Evolutionary conservation across 2,113 vertebrate genomes (phyloP).

Genomic region (Cebidichthys violaceus): DNA sequence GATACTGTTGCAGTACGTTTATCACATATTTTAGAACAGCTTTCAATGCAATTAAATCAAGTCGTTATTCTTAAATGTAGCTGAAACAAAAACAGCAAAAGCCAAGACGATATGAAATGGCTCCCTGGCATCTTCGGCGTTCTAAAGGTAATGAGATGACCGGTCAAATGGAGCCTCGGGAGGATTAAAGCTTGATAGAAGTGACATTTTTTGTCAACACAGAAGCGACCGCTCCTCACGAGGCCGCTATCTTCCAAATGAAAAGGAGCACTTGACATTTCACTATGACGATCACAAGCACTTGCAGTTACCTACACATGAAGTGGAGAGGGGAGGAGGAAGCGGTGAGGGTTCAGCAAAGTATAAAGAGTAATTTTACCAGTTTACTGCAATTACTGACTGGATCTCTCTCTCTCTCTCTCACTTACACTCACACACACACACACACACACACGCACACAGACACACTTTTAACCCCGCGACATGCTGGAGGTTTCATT

Average conservation of each 20-base stretch:
- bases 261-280: constrained; percentile 62
- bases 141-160: constrained; percentile 11
- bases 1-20: background rate
- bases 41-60: background rate
- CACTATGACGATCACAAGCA: constrained; percentile 3
- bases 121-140: background rate
- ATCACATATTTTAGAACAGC: background rate
- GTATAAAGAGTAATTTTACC: background rate
- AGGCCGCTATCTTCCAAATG: constrained; percentile 17
- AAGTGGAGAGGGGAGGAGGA: background rate
- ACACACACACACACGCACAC: too few relatives aligned
- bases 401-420: background rate
- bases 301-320: constrained; percentile 15
- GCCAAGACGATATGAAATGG: background rate
- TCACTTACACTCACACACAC: too few relatives aligned
- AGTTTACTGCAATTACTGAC: background rate
- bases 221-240: constrained; percentile 4
- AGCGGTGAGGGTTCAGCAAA: background rate
- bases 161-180: background rate
- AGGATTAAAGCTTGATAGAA: constrained; percentile 25
- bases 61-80: background rate
- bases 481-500: constrained; percentile 25
- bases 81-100: background rate
- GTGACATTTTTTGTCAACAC: constrained; percentile 46
- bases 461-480: background rate